Base-by-base conservation (phyloP, 2,888 invertebrate genomes). In the Selenia dentaria region DNA sequence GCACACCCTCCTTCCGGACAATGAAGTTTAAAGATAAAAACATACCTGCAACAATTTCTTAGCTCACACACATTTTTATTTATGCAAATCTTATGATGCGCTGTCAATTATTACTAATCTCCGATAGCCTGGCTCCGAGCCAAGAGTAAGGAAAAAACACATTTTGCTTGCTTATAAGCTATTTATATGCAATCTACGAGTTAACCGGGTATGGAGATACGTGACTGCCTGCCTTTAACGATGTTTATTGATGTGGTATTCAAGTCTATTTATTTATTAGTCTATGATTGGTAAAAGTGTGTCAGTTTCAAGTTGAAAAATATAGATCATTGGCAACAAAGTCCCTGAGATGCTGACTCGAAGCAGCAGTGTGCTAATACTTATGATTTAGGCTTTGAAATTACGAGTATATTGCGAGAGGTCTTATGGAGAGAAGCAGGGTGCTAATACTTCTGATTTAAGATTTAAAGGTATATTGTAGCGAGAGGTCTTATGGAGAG, bases 101-200 rank as follows among this genome's bases (percentile, higher is more conserved):
- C 67, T 75, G 76, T 74, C 79, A 71, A 74, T 75, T 66, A 71
- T 74, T 69, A 59, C 61, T 64, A 74, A 74, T 72, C 79, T 66
- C 64, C 67, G 64, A 71, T 65, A 65, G 54, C 43, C 57, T 83
- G 83, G 83, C 82, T 39, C 10, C n/a, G 20, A 3, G 78, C 83
- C 83, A 83, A 62, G 43, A 34, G 52, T 50, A 57, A 55, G 64
- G 67, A 67, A 70, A 71, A 70, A 65, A 67, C 67, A 63, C 61
- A 42, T 55, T 43, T 55, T 51, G 56, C 57, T 11, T 33, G 41
- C 57, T 70, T 69, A 67, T 53, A 59, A 54, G 52, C 65, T 51
- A 67, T 80, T 78, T 74, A 71, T 79, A 81, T 80, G 72, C 77
- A 46, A 49, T 46, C 37, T 52, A 38, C 44, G 50, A 54, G 47